Conservation (phyloP, 2,113 vertebrate species). For the Eurystomus gularis region DNA sequence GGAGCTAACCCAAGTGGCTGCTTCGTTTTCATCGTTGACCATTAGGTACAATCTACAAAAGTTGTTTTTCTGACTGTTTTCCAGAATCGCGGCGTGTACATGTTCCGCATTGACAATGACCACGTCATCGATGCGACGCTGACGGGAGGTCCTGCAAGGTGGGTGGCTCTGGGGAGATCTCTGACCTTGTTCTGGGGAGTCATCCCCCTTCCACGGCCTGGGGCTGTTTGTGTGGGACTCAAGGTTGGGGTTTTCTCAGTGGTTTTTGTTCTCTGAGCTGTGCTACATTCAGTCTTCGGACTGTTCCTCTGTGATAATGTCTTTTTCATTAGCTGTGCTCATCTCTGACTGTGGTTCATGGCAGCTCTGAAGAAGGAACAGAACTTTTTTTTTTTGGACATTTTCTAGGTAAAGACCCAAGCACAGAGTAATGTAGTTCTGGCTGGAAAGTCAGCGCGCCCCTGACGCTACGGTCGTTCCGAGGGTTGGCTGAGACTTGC, state of each 20-base stretch:
- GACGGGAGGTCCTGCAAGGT: conserved; percentile 95
- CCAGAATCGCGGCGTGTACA: conserved; percentile 97
- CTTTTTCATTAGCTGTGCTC: not conserved
- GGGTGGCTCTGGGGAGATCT: not conserved
- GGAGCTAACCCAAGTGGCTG: fast-evolving
- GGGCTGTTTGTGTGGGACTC: not conserved
- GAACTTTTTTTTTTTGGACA: not conserved
- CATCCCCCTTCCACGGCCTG: fast-evolving
- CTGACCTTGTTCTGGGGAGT: not conserved
- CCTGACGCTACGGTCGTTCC: not conserved
- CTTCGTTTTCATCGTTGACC: fast-evolving
- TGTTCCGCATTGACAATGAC: conserved; percentile 97
- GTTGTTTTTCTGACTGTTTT: not conserved
- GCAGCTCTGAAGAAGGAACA: not conserved
- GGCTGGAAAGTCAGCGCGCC: not conserved
- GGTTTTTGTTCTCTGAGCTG: not conserved
- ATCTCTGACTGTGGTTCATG: not conserved
- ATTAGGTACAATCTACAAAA: not conserved
- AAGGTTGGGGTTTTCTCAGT: not conserved
- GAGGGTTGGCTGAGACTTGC: not conserved
- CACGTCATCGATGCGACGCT: conserved; percentile 96
- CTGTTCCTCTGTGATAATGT: not conserved
- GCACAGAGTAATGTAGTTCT: not conserved
- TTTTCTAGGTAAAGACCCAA: conserved; percentile 15
- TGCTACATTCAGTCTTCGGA: not conserved